phyloP scores from a whole-genome alignment of 2,113 vertebrate species.

The Podarcis muralis region DNA sequence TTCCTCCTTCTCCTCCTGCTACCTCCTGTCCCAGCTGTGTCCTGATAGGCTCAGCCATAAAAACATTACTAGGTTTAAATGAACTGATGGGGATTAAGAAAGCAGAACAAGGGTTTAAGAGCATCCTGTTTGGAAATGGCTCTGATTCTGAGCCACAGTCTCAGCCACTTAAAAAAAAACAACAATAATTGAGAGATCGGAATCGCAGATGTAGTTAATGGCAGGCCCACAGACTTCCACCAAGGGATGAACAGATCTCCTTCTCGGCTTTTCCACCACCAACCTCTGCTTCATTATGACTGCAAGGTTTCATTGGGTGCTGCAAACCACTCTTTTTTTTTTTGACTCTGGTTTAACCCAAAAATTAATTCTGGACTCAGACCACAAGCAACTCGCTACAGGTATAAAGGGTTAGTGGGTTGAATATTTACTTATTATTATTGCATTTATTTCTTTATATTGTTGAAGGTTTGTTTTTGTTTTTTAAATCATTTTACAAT shows the following conservation, averaged over 20 bases:
- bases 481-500: too few species aligned
- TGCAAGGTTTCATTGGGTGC: neutral
- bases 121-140: constrained; percentile 68
- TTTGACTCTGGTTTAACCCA: neutral
- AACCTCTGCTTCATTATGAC: neutral
- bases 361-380: neutral
- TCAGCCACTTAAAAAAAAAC: constrained; percentile 20
- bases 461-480: too few species aligned
- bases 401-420: too few species aligned
- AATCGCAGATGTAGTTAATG: constrained; percentile 42
- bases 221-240: neutral
- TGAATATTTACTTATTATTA: too few species aligned
- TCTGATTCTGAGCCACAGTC: constrained; percentile 52
- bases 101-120: constrained; percentile 66
- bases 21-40: constrained; percentile 33
- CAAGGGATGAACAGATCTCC: neutral
- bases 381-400: neutral
- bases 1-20: neutral
- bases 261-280: neutral
- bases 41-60: constrained; percentile 64
- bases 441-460: too few species aligned
- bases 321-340: too few species aligned
- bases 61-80: constrained; percentile 72
- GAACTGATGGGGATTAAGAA: constrained; percentile 74
- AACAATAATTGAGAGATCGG: neutral